Base-by-base conservation (phyloP, 2,888 invertebrate species). In the Penaeus monodon region DNA sequence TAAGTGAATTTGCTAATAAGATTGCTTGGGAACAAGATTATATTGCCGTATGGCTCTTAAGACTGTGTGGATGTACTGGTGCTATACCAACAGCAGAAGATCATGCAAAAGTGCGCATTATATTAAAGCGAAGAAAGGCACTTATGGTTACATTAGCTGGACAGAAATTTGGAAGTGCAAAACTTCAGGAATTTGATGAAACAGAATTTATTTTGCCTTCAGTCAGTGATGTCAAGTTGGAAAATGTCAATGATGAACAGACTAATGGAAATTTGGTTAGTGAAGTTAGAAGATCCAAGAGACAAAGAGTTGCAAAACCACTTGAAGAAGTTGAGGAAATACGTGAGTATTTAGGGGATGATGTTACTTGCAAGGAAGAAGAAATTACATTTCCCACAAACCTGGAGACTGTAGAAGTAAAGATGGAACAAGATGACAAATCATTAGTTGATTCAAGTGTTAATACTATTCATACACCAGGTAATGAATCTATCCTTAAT, bases 41-140 rank as follows among this genome's bases (percentile, higher is more conserved):
- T 68, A 81, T 89, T 79, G 86, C 76, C 0, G 44, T 44, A 44
- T 89, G 89, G 89, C 81, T 89, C 49, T 80, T 73, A 63, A 73
- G 89, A 10, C 80, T 89, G 57, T 68, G 64, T 78, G 87, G 86
- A 29, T 12, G 70, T 29, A 44, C 33, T 17, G 63, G 66, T 57
- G 76, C n/a, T 4, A 68, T 77, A 20, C 64, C 82, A 33, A 44
- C 74, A 63, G 79, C 76, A 22, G 85, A 85, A 27, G 89, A 89
- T 82, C 24, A 87, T 73, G 66, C 74, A n/a, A 89, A 82, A 77
- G 84, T 89, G n/a, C 74, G 83, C 38, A n/a, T 49, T n/a, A 77
- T 88, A 29, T n/a, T 89, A 4, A 89, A 88, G 74, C 84, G 89
- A 57, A 78, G 88, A 20, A 89, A 89, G 77, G 89, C 89, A 14